Percentiles rank a stretch among this genome's conserved stretches.
Conservation (phyloP, 2,888 invertebrate genomes). For the Amblyjoppa proteus region DNA sequence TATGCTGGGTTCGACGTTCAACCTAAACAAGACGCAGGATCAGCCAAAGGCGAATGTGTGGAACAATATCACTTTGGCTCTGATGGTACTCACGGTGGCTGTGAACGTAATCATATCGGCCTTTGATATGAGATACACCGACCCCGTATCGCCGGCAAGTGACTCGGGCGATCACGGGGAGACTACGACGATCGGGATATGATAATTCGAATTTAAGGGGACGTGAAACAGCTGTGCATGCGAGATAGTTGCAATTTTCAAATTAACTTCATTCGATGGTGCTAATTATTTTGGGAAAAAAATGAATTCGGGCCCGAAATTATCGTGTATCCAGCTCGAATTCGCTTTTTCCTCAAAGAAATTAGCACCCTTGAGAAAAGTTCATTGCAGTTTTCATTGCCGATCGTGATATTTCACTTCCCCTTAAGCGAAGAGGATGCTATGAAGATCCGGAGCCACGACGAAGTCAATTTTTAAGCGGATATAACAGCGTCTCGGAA, state of each 20-base stretch:
- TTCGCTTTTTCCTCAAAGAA: too few relatives aligned
- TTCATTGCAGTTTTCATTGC: too few relatives aligned
- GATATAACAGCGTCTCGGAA: neutral
- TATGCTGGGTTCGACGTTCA: slow-evolving; percentile 87
- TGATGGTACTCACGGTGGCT: slow-evolving; percentile 88
- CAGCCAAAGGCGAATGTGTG: slow-evolving; percentile 87
- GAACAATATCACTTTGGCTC: slow-evolving; percentile 87
- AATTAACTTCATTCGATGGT: too few relatives aligned
- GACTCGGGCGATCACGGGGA: neutral
- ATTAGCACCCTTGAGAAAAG: too few relatives aligned
- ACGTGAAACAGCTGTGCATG: too few relatives aligned
- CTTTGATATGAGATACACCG: slow-evolving; percentile 85
- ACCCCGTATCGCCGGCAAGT: neutral
- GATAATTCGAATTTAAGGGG: slow-evolving; percentile 11
- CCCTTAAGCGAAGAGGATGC: neutral
- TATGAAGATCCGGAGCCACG: neutral
- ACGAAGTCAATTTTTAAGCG: neutral
- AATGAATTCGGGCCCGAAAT: too few relatives aligned
- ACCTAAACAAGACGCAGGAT: slow-evolving; percentile 88
- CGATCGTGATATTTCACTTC: too few relatives aligned
- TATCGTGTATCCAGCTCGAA: too few relatives aligned
- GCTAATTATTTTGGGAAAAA: too few relatives aligned
- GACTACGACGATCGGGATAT: neutral
- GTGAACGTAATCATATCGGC: slow-evolving; percentile 88
- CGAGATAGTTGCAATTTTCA: too few relatives aligned